phyloP scores from a whole-genome alignment of 2,888 invertebrate genomes.

The Nomada ferruginata region DNA sequence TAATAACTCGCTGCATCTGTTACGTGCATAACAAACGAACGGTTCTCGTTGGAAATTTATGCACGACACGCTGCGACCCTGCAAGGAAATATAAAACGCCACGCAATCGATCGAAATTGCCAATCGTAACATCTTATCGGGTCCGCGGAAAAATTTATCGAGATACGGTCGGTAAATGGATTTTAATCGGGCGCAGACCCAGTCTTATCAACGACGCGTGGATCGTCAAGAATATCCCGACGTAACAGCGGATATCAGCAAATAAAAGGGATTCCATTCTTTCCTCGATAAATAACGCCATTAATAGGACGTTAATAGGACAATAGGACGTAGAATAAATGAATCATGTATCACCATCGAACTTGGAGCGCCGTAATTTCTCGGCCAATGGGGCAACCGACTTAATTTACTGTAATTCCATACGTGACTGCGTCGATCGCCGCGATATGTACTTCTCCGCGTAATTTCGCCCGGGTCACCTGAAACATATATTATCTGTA shows the following conservation, averaged over 20 bases:
- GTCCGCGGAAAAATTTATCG: conserved; percentile 21
- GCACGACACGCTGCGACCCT: too few relatives aligned
- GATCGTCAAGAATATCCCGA: too few relatives aligned
- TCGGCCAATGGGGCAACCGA: conserved; percentile 7
- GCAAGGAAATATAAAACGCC: not conserved
- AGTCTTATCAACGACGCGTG: conserved; percentile 1
- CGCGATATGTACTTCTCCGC: too few relatives aligned
- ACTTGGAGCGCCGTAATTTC: not conserved
- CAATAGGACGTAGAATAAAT: too few relatives aligned
- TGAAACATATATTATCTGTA: too few relatives aligned
- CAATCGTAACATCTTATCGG: conserved; percentile 17
- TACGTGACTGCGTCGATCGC: too few relatives aligned
- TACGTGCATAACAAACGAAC: not conserved
- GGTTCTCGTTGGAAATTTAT: not conserved
- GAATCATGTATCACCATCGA: not conserved
- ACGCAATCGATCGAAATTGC: not conserved
- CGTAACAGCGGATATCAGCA: too few relatives aligned
- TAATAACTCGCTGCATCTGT: not conserved
- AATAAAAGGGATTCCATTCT: too few relatives aligned
- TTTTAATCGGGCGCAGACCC: not conserved
- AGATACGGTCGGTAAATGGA: not conserved
- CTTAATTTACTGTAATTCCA: not conserved
- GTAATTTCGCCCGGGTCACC: too few relatives aligned
- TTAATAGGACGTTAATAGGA: too few relatives aligned
- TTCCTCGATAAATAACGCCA: too few relatives aligned